Conservation (phyloP, 2,113 vertebrate species). For the Mesoclemmys tuberculata region DNA sequence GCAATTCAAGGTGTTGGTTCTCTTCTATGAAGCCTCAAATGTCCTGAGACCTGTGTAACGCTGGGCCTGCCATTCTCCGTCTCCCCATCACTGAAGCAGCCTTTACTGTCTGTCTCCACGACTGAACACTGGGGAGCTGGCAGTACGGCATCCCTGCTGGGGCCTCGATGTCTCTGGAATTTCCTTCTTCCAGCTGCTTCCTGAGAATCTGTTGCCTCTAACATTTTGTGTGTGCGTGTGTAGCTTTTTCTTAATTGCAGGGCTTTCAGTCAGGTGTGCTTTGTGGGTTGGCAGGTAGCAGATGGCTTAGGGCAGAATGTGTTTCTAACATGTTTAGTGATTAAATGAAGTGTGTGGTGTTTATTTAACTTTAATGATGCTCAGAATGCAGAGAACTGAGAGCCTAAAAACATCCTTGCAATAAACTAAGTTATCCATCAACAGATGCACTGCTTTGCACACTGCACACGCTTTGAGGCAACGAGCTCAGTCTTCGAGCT, state of each 20-base stretch:
- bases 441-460: background rate
- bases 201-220: no score
- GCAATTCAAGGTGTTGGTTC: background rate
- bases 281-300: background rate
- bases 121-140: no score
- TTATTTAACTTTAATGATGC: background rate
- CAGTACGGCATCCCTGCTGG: background rate
- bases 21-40: background rate
- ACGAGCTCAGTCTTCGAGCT: background rate
- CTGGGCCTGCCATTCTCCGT: background rate
- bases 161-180: background rate
- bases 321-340: background rate
- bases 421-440: background rate
- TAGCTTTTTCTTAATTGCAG: background rate
- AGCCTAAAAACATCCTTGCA: background rate
- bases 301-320: background rate
- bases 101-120: no score
- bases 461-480: background rate
- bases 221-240: fast-evolving
- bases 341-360: background rate
- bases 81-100: no score
- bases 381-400: background rate
- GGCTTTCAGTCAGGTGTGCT: background rate
- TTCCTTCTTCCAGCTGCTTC: background rate
- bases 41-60: background rate